phyloP scores from a whole-genome alignment of 2,888 invertebrate genomes.

The Epirrita christyi region DNA sequence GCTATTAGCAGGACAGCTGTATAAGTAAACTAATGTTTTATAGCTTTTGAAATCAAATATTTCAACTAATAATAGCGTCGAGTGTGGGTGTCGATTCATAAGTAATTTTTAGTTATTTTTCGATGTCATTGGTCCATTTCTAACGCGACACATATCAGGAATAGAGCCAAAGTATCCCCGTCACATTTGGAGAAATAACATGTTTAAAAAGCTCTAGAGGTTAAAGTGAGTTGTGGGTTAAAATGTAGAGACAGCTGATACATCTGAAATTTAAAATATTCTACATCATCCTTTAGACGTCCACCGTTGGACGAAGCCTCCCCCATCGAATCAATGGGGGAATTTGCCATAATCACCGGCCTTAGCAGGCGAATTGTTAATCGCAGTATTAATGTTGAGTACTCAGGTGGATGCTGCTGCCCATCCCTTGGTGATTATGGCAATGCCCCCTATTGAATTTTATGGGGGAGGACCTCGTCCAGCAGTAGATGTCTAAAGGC shows the following conservation, averaged over 20 bases:
- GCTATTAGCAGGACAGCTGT: background rate
- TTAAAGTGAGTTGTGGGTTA: conserved; percentile 5
- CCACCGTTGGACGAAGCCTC: too few relatives aligned
- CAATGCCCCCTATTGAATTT: too few relatives aligned
- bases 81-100: conserved; percentile 13
- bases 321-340: too few relatives aligned
- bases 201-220: conserved; percentile 17
- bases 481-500: too few relatives aligned
- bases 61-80: background rate
- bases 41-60: background rate
- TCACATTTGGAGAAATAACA: conserved; percentile 19
- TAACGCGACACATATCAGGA: conserved; percentile 15
- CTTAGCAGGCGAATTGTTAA: too few relatives aligned
- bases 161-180: conserved; percentile 25
- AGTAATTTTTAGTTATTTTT: conserved; percentile 15
- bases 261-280: background rate
- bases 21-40: background rate
- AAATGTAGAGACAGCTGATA: conserved; percentile 7
- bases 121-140: conserved; percentile 18
- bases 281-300: too few relatives aligned
- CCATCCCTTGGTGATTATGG: too few relatives aligned
- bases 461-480: too few relatives aligned
- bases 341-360: background rate
- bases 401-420: too few relatives aligned
- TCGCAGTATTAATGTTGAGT: too few relatives aligned